Percentiles rank a stretch among this genome's conserved stretches.
These are phyloP conservation scores for Alectura lathami DNA, from an alignment of 2,113 vertebrate species.

Conservation along the genomic window DNA sequence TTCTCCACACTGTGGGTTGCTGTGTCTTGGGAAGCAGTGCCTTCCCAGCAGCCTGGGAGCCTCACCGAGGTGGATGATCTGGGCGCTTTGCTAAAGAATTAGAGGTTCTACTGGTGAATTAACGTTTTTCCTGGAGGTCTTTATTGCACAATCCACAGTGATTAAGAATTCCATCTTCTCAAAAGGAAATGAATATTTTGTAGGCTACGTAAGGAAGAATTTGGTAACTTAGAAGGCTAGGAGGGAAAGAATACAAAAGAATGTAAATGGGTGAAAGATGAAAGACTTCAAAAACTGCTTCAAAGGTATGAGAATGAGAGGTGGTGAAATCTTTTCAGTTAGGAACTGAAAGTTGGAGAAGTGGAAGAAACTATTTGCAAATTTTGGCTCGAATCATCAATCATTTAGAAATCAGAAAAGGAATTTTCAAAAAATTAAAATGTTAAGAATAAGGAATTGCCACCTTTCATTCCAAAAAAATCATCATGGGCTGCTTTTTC, in stretches of 20 bases:
- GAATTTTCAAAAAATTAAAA: background rate
- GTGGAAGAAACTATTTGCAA: background rate
- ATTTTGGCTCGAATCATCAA: background rate
- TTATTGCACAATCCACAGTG: background rate
- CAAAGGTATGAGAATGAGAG: background rate
- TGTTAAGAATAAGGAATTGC: background rate
- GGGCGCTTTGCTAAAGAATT: background rate
- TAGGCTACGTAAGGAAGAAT: background rate
- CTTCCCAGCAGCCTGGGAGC: fast-evolving
- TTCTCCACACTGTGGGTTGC: fast-evolving
- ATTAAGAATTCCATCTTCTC: slow-evolving; percentile 31
- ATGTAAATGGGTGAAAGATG: background rate
- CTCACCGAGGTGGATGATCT: fast-evolving
- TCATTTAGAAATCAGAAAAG: background rate
- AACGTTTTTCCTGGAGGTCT: slow-evolving; percentile 20
- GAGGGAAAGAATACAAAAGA: background rate
- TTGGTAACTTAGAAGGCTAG: background rate
- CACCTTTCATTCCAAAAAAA: background rate
- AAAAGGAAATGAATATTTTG: slow-evolving; percentile 51
- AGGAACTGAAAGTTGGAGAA: background rate
- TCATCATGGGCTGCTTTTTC: background rate
- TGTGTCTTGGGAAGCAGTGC: background rate
- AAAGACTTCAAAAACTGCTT: background rate
- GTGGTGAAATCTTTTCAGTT: background rate
- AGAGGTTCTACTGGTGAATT: background rate